phyloP scores from a whole-genome alignment of 1,140 invertebrate genomes.

The Drosophila insularis region DNA sequence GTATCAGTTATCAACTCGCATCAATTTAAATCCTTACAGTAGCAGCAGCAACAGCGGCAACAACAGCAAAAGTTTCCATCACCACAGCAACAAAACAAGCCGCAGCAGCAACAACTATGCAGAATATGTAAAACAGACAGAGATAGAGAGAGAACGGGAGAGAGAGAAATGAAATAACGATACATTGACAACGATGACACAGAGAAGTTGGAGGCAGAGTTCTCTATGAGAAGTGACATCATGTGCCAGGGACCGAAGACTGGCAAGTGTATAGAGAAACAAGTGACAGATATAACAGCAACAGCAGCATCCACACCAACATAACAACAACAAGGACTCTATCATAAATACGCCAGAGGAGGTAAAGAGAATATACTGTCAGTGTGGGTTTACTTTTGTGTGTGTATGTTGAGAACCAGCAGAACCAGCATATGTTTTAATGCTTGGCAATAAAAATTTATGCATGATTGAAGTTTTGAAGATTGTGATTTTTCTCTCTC shows the following conservation, averaged over 20 bases:
- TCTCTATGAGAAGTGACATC: slow-evolving; percentile 39
- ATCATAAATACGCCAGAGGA: slow-evolving; percentile 37
- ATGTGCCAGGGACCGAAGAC: slow-evolving; percentile 38
- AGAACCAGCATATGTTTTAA: slow-evolving; percentile 54
- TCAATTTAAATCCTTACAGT: slow-evolving; percentile 63
- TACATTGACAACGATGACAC: slow-evolving; percentile 38
- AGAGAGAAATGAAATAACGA: slow-evolving; percentile 20
- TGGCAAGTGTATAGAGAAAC: slow-evolving; percentile 63
- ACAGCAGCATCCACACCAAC: slow-evolving; percentile 30
- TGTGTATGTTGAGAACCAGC: slow-evolving; percentile 1
- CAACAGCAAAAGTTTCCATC: slow-evolving; percentile 31
- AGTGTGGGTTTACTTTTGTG: neutral
- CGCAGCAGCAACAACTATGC: slow-evolving; percentile 40
- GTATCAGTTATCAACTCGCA: slow-evolving; percentile 52
- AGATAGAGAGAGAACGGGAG: neutral
- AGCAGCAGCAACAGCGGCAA: slow-evolving; percentile 15
- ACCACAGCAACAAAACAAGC: slow-evolving; percentile 41
- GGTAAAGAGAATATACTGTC: neutral
- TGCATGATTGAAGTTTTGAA: slow-evolving; percentile 74
- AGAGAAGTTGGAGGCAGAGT: slow-evolving; percentile 8
- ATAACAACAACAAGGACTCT: slow-evolving; percentile 30
- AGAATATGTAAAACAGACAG: neutral
- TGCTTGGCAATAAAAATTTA: slow-evolving; percentile 70
- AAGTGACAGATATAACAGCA: slow-evolving; percentile 56
- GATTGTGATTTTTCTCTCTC: slow-evolving; percentile 45